Base-by-base conservation (phyloP, 2,888 invertebrate genomes). In the Conistra vaccinii region DNA sequence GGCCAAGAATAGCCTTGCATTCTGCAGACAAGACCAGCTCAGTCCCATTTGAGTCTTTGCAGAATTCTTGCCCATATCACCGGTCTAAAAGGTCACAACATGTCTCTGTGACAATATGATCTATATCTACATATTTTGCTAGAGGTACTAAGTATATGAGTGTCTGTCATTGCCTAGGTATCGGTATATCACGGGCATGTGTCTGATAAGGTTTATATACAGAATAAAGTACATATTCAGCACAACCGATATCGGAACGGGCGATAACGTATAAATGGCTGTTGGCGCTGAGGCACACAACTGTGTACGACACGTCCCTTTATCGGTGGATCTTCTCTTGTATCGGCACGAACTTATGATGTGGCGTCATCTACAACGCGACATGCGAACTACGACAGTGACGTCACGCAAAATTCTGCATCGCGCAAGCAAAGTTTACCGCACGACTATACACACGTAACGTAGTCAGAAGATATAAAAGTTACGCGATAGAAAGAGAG, bases 221-320 rank as follows among this genome's bases (percentile, higher is more conserved):
- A 26, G 20, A 20, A 39, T 32, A 20, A 39, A 75, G 69, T 57
- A 69, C 63, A 39, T 73, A 69, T 69, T 35, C 32, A 73, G n/a
- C 14, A 29, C 70, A 48, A 9, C 17, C 23, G 17, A 23, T 62
- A 76, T 75, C 69, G 57, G 32, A 3, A 12, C 42, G 26, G 20
- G 32, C 14, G 76, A 77, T 77, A 77, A 48, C 23, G 7, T 10
- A 10, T n/a, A n/a, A 48, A 48, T 26, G 17, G 39, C 23, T 51
- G 39, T 62, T 48, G 17, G 68, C 23, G 26, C 1, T 23, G 65
- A n/a, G n/a, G 39, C 55, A 75, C 75, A 61, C 70, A 42, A 58
- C 42, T 29, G 17, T 14, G 0, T 57, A 9, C 32, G 39, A 23
- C 32, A 32, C 3, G 17, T n/a, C 1, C 10, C 17, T 66, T 32